Conservation (phyloP, 1,140 invertebrate genomes). For the Macrosteles quadrilineatus region DNA sequence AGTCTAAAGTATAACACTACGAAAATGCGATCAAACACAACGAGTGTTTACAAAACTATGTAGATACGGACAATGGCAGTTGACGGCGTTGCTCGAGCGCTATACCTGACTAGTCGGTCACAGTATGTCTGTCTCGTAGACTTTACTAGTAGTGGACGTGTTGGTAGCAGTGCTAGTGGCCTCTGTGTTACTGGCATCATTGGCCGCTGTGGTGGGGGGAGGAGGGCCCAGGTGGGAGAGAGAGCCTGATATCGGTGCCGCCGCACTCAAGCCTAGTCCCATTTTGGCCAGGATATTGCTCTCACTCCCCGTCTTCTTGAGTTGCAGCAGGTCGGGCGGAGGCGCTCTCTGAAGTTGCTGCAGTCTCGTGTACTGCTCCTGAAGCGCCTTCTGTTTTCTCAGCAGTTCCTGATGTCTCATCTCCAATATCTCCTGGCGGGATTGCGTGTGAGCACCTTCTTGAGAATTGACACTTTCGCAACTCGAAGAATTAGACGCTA, state of each 20-base stretch:
- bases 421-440: constrained; percentile 73
- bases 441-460: constrained; percentile 59
- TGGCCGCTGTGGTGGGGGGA: constrained; percentile 39
- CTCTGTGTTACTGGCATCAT: constrained; percentile 40
- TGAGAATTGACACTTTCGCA: constrained; percentile 79
- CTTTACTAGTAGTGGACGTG: constrained; percentile 62
- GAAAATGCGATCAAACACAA: neutral
- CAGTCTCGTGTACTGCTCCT: constrained; percentile 84
- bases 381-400: constrained; percentile 80
- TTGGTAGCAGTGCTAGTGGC: constrained; percentile 47
- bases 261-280: constrained; percentile 63
- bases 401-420: constrained; percentile 83
- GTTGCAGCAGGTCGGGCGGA: constrained; percentile 60
- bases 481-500: constrained; percentile 63
- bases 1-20: neutral
- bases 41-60: neutral
- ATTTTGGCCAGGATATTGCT: constrained; percentile 85
- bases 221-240: constrained; percentile 59
- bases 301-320: constrained; percentile 89
- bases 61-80: constrained; percentile 7
- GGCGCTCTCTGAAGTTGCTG: constrained; percentile 79
- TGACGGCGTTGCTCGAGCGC: neutral
- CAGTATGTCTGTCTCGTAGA: constrained; percentile 90
- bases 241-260: constrained; percentile 61
- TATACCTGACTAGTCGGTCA: constrained; percentile 52